Base-by-base conservation (phyloP, 1,140 invertebrate species). In the Philotrypesis tridentata region DNA sequence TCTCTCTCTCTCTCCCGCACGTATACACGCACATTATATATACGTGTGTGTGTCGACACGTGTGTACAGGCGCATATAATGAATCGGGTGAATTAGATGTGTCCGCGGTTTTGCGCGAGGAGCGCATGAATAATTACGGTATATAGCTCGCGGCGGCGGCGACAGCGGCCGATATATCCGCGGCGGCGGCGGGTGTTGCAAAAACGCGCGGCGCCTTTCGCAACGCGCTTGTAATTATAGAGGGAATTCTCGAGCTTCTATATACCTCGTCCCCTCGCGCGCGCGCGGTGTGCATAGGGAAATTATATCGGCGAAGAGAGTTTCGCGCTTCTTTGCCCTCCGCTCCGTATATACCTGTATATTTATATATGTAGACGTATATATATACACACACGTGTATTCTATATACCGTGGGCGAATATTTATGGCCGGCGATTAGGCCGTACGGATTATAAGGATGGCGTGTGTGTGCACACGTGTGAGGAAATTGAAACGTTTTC, bases 141-240 rank as follows among this genome's bases (percentile, higher is more conserved):
- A 55, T 55, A 55, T 55, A 8, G 48, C 48, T 55, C 48, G 48
- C 48, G 48, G 48, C 48, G 33, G 33, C 33, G 33, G 33, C 33
- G 33, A 37, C 33, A 37, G 33, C 33, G 48, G 21, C 21, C 48
- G 48, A 55, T 55, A 55, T 55, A 55, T 55, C 17, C 2, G 12
- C 1, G 37, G 37, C 37, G 8, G 48, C 48, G 7, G 48, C 48
- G 48, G 48, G 48, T 55, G 48, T 55, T 55, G 48, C 48, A 55
- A 55, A 55, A 55, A 55, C 48, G 48, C 40, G 43, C 9, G 70
- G 70, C 68, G 33, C 33, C 68, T 67, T 71, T 27, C 68, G 68
- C 29, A 31, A 31, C 68, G 68, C 68, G 68, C 68, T 71, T 37
- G 68, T 37, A 71, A 71, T 67, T 67, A 67, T 31, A 31, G 25